These are phyloP conservation scores for Menura novaehollandiae DNA, from an alignment of 2,113 vertebrate species.

Conservation along the genomic window DNA sequence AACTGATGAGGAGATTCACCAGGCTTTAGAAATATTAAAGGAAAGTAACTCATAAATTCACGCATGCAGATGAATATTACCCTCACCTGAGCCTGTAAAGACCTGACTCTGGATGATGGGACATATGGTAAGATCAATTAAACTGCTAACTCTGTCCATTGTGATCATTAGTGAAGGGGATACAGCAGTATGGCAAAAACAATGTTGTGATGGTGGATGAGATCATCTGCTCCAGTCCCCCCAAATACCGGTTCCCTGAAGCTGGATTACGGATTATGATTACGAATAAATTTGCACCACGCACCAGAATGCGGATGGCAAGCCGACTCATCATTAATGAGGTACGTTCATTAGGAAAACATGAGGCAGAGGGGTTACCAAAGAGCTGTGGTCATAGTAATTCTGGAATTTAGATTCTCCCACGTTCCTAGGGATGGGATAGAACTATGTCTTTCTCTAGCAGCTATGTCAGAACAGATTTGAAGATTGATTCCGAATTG, in stretches of 20 bases:
- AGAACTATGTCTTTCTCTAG: background rate
- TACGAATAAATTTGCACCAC: slow-evolving; percentile 93
- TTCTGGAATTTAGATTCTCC: background rate
- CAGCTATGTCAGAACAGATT: background rate
- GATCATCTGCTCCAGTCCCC: slow-evolving; percentile 90
- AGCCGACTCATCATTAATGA: slow-evolving; percentile 96
- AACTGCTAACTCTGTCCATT: slow-evolving; percentile 33
- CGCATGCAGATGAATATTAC: background rate
- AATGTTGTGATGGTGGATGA: slow-evolving; percentile 96
- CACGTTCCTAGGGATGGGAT: accelerated
- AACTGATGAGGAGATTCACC: background rate
- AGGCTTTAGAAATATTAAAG: background rate
- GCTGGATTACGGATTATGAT: slow-evolving; percentile 94
- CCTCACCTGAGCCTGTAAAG: background rate
- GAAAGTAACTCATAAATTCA: background rate
- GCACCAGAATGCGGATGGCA: slow-evolving; percentile 94
- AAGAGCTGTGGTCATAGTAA: background rate
- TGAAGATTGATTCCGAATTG: background rate
- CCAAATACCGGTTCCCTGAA: slow-evolving; percentile 92
- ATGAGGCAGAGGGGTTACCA: background rate
- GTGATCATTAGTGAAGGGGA: slow-evolving; percentile 83
- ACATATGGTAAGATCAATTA: background rate
- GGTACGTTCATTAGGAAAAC: slow-evolving; percentile 65
- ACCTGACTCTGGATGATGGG: background rate
- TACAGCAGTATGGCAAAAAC: slow-evolving; percentile 78